Conservation (phyloP, 2,888 invertebrate genomes). For the Barypeithes pellucidus region DNA sequence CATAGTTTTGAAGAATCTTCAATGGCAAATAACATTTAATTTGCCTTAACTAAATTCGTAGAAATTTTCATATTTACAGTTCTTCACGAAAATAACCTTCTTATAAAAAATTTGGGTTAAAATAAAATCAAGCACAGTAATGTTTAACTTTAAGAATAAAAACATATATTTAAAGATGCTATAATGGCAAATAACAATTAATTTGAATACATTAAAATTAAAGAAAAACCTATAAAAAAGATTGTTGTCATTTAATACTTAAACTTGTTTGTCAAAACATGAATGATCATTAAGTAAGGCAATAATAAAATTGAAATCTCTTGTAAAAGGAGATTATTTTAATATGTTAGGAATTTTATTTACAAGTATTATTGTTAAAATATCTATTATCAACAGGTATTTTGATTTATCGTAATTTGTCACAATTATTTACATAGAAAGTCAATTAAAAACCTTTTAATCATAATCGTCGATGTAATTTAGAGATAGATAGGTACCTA, state of each 20-base stretch:
- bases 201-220: neutral
- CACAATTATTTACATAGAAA: constrained; percentile 1
- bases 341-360: constrained; percentile 2
- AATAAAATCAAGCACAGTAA: no score
- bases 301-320: constrained; percentile 4
- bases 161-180: no score
- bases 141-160: no score
- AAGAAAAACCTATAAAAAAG: neutral
- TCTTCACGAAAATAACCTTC: no score
- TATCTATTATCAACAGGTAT: neutral
- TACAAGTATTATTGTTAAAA: constrained; percentile 14
- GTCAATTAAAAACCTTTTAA: constrained; percentile 1
- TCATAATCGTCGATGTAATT: neutral
- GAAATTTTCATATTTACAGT: no score
- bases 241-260: constrained; percentile 1
- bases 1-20: no score
- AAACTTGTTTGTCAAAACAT: neutral
- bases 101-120: no score
- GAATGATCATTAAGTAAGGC: neutral
- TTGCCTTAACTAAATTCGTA: no score
- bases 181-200: neutral
- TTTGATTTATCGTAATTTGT: constrained; percentile 13
- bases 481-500: neutral
- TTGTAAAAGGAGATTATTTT: constrained; percentile 3
- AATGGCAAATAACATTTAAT: no score